Conservation (phyloP, 1,140 invertebrate genomes). For the Trachymyrmex cornetzi region DNA sequence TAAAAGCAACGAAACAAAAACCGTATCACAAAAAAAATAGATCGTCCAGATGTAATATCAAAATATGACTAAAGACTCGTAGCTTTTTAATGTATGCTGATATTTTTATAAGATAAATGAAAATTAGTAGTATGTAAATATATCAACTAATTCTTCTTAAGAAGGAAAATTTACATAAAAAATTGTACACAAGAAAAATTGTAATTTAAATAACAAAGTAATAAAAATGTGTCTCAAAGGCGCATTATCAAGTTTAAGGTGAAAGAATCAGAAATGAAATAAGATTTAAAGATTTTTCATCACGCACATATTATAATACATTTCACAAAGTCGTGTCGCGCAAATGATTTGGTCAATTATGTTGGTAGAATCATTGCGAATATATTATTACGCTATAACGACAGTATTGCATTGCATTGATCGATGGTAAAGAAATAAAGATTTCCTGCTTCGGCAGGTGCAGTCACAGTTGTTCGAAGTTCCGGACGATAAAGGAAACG, state of each 20-base stretch:
- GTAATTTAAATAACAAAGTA: neutral
- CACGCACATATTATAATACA: neutral
- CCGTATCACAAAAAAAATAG: neutral
- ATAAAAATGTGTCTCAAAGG: neutral
- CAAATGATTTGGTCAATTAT: slow-evolving; percentile 47
- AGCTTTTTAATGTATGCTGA: neutral
- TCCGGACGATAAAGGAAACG: slow-evolving; percentile 33
- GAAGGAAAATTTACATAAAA: neutral
- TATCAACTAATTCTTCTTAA: neutral
- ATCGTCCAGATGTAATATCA: neutral
- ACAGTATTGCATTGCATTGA: neutral
- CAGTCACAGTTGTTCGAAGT: slow-evolving; percentile 18
- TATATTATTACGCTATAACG: neutral
- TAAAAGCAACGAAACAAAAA: neutral
- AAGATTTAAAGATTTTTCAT: neutral
- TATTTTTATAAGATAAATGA: neutral
- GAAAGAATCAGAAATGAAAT: slow-evolving; percentile 5
- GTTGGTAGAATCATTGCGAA: neutral
- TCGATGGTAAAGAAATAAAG: slow-evolving; percentile 15
- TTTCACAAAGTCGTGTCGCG: neutral
- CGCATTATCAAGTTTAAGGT: neutral
- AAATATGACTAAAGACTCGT: neutral
- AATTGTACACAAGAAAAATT: neutral
- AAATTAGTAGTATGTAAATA: neutral
- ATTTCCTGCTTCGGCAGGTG: slow-evolving; percentile 7